A percentile compares a stretch with the other conserved stretches of the same genome.
Conservation (phyloP, 2,113 vertebrate species). For the Apodemus speciosus region DNA sequence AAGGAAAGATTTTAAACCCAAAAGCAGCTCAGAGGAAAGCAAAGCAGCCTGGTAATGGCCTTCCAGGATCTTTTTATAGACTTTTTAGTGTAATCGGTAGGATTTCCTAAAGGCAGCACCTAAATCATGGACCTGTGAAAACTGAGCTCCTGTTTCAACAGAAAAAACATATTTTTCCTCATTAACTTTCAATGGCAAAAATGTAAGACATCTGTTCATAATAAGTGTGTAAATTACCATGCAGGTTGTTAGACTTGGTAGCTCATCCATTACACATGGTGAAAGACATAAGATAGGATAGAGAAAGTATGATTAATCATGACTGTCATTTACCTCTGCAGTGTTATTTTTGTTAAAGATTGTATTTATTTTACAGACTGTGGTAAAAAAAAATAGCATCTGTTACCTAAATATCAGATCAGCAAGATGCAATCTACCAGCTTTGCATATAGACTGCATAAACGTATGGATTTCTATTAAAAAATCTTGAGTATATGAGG, state of each 20-base stretch:
- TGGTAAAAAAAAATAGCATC: too few species aligned
- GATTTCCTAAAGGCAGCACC: background rate
- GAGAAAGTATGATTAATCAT: too few species aligned
- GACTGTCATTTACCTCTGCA: too few species aligned
- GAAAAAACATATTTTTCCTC: background rate
- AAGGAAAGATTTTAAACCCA: background rate
- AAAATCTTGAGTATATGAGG: background rate
- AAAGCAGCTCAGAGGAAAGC: background rate
- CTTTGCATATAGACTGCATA: background rate
- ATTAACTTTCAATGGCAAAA: background rate
- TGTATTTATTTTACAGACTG: background rate
- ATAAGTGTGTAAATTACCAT: background rate
- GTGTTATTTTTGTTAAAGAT: too few species aligned
- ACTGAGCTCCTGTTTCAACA: background rate
- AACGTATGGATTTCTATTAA: background rate
- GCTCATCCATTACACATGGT: background rate
- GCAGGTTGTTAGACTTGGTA: background rate
- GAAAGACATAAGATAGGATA: too few species aligned
- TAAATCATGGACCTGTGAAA: background rate
- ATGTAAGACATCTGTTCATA: background rate
- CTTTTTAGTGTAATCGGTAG: too few species aligned
- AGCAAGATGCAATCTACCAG: background rate
- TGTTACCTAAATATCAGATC: background rate
- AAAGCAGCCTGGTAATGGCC: background rate
- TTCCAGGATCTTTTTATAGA: background rate